A percentile compares a stretch with the other conserved stretches of the same genome.
phyloP scores from a whole-genome alignment of 2,113 vertebrate genomes.

The Hoplias malabaricus region DNA sequence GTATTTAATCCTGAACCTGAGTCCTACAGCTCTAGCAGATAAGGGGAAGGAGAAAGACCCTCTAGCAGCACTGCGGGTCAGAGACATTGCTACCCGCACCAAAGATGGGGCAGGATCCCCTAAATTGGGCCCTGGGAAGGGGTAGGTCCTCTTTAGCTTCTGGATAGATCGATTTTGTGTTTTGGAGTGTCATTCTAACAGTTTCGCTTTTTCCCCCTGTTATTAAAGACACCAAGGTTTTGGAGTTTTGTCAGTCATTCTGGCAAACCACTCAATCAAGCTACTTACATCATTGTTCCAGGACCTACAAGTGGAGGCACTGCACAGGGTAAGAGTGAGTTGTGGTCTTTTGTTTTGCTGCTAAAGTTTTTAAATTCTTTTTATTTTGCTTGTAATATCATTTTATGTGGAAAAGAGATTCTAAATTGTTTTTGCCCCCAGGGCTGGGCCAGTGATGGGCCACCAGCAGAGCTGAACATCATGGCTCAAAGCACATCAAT shows the following conservation, averaged over 20 bases:
- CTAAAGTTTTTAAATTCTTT: no score
- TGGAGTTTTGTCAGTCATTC: conserved; percentile 91
- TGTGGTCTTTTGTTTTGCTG: no score
- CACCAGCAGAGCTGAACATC: conserved; percentile 91
- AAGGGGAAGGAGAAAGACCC: conserved; percentile 99
- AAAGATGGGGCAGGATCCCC: conserved; percentile 96
- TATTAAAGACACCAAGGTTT: conserved; percentile 90
- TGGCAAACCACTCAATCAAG: conserved; percentile 96
- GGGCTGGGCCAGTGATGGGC: conserved; percentile 90
- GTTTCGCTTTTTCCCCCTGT: not conserved
- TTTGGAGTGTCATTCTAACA: not conserved
- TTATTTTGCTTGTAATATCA: not conserved
- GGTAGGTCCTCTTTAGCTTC: conserved; percentile 68
- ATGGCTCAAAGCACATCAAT: conserved; percentile 98
- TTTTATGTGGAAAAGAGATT: not conserved
- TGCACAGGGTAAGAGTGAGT: conserved; percentile 81
- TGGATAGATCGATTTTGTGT: not conserved
- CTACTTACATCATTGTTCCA: conserved; percentile 93
- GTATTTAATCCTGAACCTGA: conserved; percentile 96
- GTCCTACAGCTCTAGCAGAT: conserved; percentile 93
- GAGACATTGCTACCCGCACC: conserved; percentile 90
- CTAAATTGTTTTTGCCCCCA: conserved; percentile 51
- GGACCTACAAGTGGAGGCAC: conserved; percentile 93
- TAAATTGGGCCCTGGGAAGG: conserved; percentile 94
- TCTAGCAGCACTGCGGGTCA: conserved; percentile 89